phyloP scores from a whole-genome alignment of 2,113 vertebrate genomes.

The Megaleporinus macrocephalus region DNA sequence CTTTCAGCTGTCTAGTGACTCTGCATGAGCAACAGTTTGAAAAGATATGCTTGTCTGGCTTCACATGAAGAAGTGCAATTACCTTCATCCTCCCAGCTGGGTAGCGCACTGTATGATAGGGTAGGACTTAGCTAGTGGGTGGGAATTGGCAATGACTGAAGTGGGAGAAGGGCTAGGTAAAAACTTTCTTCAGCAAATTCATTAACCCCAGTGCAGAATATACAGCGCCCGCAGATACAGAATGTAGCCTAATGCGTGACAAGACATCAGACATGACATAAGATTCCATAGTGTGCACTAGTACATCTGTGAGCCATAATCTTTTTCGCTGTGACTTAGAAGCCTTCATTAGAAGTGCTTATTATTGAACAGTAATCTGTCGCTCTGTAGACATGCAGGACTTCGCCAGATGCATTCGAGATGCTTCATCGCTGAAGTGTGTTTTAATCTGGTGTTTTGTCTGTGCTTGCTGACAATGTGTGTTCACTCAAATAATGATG shows the following conservation, averaged over 20 bases:
- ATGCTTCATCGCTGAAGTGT: constrained; percentile 53
- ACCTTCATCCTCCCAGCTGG: background rate
- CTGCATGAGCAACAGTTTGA: background rate
- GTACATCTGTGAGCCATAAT: constrained; percentile 6
- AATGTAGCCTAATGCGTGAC: background rate
- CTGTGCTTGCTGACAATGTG: constrained; percentile 56
- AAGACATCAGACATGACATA: background rate
- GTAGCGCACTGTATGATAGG: too few species aligned
- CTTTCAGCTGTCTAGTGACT: background rate
- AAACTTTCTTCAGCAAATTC: background rate
- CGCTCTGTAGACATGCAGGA: constrained; percentile 22
- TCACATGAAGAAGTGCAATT: background rate
- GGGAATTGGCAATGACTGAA: background rate
- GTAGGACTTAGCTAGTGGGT: background rate
- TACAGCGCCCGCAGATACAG: background rate
- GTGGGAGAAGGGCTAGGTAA: background rate
- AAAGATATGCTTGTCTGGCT: background rate
- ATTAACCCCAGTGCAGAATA: background rate
- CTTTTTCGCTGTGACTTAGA: background rate
- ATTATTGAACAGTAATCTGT: constrained; percentile 20
- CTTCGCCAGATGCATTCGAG: constrained; percentile 42
- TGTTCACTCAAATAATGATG: constrained; percentile 41
- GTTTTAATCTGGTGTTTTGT: constrained; percentile 56
- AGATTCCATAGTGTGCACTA: constrained; percentile 6
- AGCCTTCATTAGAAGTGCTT: constrained; percentile 3